Base-by-base conservation (phyloP, 2,797 vertebrate genomes). In the Masticophis lateralis region DNA sequence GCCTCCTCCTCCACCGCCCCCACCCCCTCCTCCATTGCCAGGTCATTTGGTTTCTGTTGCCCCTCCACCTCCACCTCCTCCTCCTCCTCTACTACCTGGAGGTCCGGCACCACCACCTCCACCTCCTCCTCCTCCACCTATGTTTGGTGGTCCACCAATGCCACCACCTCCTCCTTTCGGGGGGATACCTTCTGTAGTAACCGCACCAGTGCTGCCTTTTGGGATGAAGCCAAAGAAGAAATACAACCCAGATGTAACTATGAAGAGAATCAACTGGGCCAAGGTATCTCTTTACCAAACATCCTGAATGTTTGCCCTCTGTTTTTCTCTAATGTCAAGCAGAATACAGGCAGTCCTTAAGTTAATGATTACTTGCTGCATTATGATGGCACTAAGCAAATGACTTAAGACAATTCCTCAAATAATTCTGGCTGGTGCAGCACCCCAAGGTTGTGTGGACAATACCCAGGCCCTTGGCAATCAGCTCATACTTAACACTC, bases 241-340 rank as follows among this genome's bases (percentile, higher is more conserved):
- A 57, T 99, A 99, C 94, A 98, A 98, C 74, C 98, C 98, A 60
- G 99, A 99, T 83, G 97, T 98, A 0, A 90, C 98, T 22, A 99
- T 99, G 99, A 99, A 99, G 98, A 98, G 99, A 96, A 98, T 99
- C 95, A 99, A 99, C 96, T 99, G 99, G 99, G 98, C 98, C 22
- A 99, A 99, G 99, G 99, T 99, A 98, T 14, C 79, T 0, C 0
- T 4, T 3, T 2, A 0, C 51, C 1, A 14, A 74, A 90, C 5
- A 37, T 59, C 14, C 7, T 5, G 27, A 32, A 57, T 28, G 12
- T 0, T 92, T 93, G 90, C 63, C 47, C 55, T 90, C 1, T 22
- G 57, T 28, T 10, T 13, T 86, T 2, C 16, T 88, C 27, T 88
- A 7, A 43, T 27, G 83, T 60, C 59, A 32, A 61, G 60, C 20